Evolutionary conservation across 1,140 invertebrate species (phyloP), one percentile per base, ranked within the genome.

Genomic region (Megalonaias nervosa): DNA sequence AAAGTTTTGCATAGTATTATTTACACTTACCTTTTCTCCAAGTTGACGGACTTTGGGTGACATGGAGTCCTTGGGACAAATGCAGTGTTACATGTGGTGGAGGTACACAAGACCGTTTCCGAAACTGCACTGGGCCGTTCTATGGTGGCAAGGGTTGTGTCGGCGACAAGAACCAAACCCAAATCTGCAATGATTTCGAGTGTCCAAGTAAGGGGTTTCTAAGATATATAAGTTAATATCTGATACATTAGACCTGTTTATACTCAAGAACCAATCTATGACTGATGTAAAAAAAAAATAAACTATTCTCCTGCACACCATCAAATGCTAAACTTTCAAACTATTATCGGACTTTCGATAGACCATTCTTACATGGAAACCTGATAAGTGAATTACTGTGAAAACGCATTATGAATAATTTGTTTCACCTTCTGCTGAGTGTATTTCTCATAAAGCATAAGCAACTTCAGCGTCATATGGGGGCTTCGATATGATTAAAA

Each of bases 31-130:
- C 23, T 68, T 70, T 68, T 59, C 79, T 70, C 78, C 55, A 68
- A 86, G 84, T 79, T n/a, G 80, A 85, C 78, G 86, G 86, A 31
- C 68, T 70, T 12, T 88, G 85, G 85, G 67, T 68, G 3, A 67
- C 67, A 1, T 88, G 86, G 86, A 71, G 77, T n/a, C 58, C 71
- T 1, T 88, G 84, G 83, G 62, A 59, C 4, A 62, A n/a, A 31
- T 87, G 86, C 67, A 72, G 74, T 31, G 77, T 74, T 12, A 78
- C 85, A 17, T 87, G 86, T 75, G 85, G 81, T 19, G 76, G 75
- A 9, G 86, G 86, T 15, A 76, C 58, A 55, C 76, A 78, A 15
- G 31, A 65, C 48, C 73, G 86, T 19, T 61, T 17, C 16, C 75
- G 86, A 59, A 58, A 61, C 14, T 88, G 87, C 70, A 64, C 73